Evolutionary conservation across 1,140 invertebrate species (phyloP).

Genomic region (Lepidurus arcticus): DNA sequence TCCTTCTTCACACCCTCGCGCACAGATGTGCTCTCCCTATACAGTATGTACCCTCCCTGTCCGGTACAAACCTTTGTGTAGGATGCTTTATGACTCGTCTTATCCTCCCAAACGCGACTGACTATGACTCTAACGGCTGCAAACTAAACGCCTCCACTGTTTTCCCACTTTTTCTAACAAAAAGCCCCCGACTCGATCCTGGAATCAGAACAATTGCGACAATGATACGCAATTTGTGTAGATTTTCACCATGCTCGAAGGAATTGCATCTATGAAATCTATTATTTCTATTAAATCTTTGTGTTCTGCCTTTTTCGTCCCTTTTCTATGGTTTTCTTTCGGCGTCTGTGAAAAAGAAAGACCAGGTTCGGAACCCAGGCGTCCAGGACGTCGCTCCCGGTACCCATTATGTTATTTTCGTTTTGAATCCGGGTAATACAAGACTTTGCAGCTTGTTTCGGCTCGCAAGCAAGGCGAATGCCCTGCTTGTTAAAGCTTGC

Average conservation of each 20-base stretch:
- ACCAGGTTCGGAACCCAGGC: no score
- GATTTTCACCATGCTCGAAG: background rate
- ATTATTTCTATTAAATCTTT: no score
- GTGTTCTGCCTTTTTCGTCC: no score
- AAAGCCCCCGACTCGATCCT: background rate
- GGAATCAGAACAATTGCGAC: background rate
- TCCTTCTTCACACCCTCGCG: slow-evolving; percentile 7
- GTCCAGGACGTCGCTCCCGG: no score
- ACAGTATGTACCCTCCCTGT: background rate
- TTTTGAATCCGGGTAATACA: no score
- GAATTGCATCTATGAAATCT: background rate
- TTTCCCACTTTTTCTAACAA: no score
- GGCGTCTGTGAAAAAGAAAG: no score
- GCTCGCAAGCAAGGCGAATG: background rate
- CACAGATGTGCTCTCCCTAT: slow-evolving; percentile 1
- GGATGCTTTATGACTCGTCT: slow-evolving; percentile 13
- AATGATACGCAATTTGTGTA: background rate
- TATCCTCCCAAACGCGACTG: slow-evolving; percentile 1
- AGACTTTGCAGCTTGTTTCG: no score
- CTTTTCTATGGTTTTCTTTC: no score
- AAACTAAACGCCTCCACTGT: no score
- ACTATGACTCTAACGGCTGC: background rate
- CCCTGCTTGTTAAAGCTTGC: background rate
- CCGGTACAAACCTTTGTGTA: background rate
- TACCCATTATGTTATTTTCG: no score